These are phyloP conservation scores for Monopis laevigella DNA, from an alignment of 2,888 invertebrate genomes.

Conservation along the genomic window DNA sequence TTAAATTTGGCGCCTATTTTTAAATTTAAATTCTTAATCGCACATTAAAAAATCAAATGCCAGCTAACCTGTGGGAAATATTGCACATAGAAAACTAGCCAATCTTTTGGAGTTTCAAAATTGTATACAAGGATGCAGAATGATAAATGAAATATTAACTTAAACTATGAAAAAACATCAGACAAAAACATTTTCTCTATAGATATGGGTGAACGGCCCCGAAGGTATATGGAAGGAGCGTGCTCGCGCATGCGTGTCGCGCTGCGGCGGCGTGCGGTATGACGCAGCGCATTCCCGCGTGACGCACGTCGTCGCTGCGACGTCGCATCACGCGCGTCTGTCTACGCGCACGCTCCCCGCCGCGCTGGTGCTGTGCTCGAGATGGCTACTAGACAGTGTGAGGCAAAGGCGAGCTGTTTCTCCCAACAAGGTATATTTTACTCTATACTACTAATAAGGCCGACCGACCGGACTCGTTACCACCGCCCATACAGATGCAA, in stretches of 20 bases:
- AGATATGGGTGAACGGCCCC: conserved; percentile 51
- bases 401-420: conserved; percentile 39
- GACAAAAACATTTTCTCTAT: not conserved
- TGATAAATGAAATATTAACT: not conserved
- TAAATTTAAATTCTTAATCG: too few species aligned
- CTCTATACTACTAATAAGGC: too few species aligned
- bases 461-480: too few species aligned
- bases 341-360: conserved; percentile 33
- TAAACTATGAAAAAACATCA: not conserved
- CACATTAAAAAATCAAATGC: too few species aligned
- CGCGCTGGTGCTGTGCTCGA: conserved; percentile 71
- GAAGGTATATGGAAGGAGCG: conserved; percentile 46
- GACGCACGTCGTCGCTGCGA: conserved; percentile 81
- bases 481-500: too few species aligned
- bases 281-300: conserved; percentile 78
- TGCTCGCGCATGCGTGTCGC: conserved; percentile 41
- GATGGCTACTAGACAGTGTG: conserved; percentile 83
- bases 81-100: too few species aligned
- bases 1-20: too few species aligned
- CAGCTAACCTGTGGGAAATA: too few species aligned
- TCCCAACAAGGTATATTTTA: too few species aligned
- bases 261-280: conserved; percentile 85
- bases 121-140: too few species aligned
- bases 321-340: conserved; percentile 19
- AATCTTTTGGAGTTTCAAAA: too few species aligned